phyloP scores from a whole-genome alignment of 2,888 invertebrate species.

The Dasypogon diadema region DNA sequence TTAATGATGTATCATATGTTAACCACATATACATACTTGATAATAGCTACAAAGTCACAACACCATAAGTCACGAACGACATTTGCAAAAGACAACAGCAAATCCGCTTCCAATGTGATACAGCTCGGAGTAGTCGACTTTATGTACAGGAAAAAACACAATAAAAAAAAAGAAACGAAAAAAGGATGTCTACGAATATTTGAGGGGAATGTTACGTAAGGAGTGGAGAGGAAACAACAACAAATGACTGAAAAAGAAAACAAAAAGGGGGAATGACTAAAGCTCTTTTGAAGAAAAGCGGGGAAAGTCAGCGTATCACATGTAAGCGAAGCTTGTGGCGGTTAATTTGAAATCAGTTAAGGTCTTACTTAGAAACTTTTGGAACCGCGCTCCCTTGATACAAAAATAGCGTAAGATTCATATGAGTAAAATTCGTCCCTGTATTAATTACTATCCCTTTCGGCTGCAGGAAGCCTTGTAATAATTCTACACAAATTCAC shows the following conservation, averaged over 20 bases:
- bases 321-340: conserved; percentile 51
- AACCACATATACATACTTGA: conserved; percentile 30
- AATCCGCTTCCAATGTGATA: conserved; percentile 57
- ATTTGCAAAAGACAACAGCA: conserved; percentile 55
- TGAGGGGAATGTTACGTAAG: no score
- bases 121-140: conserved; percentile 34
- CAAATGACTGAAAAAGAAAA: background rate
- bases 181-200: no score
- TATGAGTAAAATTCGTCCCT: conserved; percentile 23
- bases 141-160: no score
- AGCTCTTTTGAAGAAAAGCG: background rate
- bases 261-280: background rate
- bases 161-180: background rate
- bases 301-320: conserved; percentile 50
- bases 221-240: background rate
- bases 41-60: conserved; percentile 48
- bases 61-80: conserved; percentile 57
- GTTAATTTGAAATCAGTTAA: conserved; percentile 17
- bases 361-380: conserved; percentile 48
- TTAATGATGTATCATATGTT: conserved; percentile 5
- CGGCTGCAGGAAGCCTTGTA: background rate
- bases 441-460: conserved; percentile 31
- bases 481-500: conserved; percentile 21
- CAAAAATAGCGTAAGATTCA: conserved; percentile 23
- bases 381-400: conserved; percentile 37